Base-by-base conservation (phyloP, 1,140 invertebrate species). In the Heliothis subflexa region DNA sequence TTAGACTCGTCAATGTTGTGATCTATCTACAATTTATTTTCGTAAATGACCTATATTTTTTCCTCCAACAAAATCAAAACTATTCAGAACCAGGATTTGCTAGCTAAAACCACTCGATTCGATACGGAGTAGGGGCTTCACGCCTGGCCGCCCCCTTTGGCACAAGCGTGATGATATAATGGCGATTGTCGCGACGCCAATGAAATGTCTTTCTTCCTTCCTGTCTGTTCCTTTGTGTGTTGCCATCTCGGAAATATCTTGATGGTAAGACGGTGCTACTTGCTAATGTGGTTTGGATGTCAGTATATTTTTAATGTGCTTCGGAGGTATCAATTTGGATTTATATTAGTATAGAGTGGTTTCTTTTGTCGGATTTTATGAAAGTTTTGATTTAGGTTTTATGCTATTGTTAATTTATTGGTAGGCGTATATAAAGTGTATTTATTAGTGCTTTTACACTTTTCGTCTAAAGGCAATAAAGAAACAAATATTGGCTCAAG, bases 131-230 rank as follows among this genome's bases (percentile, higher is more conserved):
- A 75, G 61, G 83, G 83, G 83, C 75, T 81, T 61, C 83, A 85
- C 81, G 81, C 78, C 74, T 78, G 75, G 75, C 70, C 77, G 74
- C 81, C 79, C 70, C 28, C 64, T 73, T 80, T 75, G 71, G 78
- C 78, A 80, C 50, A 54, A 59, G 61, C 76, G 72, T 74, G 78
- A 81, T 85, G 77, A 81, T 83, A 81, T 85, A 83, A 83, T 78
- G 72, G 80, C 76, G 61, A 83, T 83, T 83, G 81, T 85, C 81
- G 79, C 78, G 71, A 57, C 78, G 78, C 78, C 81, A 79, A 81
- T 85, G 78, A 85, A 82, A 85, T 83, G 81, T 85, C 74, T 73
- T 66, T 55, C 75, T 83, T 85, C 83, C 83, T 83, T 85, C 81
- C 83, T 83, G 83, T 81, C 83, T 85, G 62, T 77, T 79, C 74